Conservation (phyloP, 2,797 vertebrate genomes). For the Lacerta agilis region DNA sequence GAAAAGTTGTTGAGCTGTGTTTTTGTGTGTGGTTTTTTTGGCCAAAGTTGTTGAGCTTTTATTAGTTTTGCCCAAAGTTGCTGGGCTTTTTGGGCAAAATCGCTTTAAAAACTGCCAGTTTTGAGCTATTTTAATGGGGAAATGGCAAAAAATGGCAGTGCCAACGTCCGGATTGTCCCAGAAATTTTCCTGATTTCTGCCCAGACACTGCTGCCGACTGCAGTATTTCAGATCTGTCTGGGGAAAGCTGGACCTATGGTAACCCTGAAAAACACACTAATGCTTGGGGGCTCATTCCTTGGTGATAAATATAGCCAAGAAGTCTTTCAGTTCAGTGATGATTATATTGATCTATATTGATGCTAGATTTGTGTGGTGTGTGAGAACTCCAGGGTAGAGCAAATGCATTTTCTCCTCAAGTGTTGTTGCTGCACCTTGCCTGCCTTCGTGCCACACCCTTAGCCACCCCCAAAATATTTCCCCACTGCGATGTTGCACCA, state of each 20-base stretch:
- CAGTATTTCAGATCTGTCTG: no score
- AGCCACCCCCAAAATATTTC: slow-evolving; percentile 32
- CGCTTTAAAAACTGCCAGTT: no score
- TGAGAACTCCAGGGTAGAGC: slow-evolving; percentile 5
- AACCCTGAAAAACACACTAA: neutral
- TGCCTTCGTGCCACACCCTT: rapidly evolving
- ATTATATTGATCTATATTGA: neutral
- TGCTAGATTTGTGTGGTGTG: slow-evolving; percentile 23
- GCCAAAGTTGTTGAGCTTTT: no score
- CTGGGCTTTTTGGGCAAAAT: no score
- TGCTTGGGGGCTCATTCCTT: neutral
- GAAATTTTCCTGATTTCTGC: no score
- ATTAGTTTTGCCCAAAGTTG: no score
- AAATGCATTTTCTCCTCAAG: neutral
- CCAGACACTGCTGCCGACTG: no score
- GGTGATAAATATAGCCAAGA: neutral
- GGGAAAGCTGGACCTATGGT: rapidly evolving
- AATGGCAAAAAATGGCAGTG: no score
- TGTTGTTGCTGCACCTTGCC: rapidly evolving
- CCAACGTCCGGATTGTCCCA: no score
- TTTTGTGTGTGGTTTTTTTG: no score
- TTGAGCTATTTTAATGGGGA: no score
- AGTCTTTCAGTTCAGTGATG: neutral
- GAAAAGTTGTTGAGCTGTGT: no score
- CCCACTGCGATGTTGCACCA: slow-evolving; percentile 40